Base-by-base conservation (phyloP, 2,888 invertebrate genomes). In the Omphaloscelis lunosa region DNA sequence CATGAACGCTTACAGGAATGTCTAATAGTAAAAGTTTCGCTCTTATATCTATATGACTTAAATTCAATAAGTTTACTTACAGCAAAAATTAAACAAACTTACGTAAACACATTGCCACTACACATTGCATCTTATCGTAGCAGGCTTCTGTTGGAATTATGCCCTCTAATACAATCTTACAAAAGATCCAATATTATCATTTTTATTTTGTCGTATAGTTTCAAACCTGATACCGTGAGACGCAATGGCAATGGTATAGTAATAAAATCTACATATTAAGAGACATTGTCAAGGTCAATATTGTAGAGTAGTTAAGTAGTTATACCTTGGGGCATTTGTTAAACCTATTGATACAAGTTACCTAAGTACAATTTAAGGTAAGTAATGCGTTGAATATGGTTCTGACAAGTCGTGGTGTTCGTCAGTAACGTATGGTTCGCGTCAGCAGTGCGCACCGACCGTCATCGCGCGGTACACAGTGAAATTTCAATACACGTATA, bases 401-500 rank as follows among this genome's bases (percentile, higher is more conserved):
- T 73, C 61, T 85, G 77, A 84, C 80, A 88, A 87, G 75, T 77
- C 82, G 51, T 53, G 29, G 45, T 58, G 69, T 71, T 68, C 63
- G 68, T 58, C n/a, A 68, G 66, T 61, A 69, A 62, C 58, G 58
- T 66, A 48, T 45, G 39, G 66, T 86, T 86, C 84, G 70, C 74
- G 82, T 84, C 86, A 89, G 89, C 91, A 92, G 92, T 93, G 92
- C 91, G 91, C 93, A 92, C 90, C 83, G 85, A 69, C 83, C 84
- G 89, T 88, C 93, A 90, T 92, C 92, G 90, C 90, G 86, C 86
- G 89, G 87, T 93, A 93, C 92, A 93, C 90, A 92, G 89, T 92
- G 91, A 92, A 93, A 91, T 92, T 91, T 93, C 89, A 93, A 93
- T 94, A 93, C 92, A 92, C 90, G 87, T 94, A 94, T 92, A 93